Conservation (phyloP, 2,888 invertebrate species). For the Caenorhabditis plicata region DNA sequence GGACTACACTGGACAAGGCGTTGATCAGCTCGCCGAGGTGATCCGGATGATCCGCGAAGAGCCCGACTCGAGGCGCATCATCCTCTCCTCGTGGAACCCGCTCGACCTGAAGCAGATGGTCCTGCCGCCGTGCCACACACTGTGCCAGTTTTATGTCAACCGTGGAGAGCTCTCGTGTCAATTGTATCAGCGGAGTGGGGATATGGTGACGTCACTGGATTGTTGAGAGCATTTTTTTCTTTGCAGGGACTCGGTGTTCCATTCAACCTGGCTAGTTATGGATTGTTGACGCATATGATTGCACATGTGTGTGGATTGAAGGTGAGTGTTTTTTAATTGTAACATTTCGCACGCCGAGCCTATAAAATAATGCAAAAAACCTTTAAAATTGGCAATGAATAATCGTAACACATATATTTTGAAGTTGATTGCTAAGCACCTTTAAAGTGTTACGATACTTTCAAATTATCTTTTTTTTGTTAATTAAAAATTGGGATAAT, state of each 20-base stretch:
- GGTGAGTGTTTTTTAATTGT: slow-evolving; percentile 72
- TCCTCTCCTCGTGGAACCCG: slow-evolving; percentile 95
- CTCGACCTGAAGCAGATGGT: slow-evolving; percentile 79
- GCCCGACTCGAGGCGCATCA: slow-evolving; percentile 84
- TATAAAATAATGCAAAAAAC: too few species aligned
- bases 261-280: slow-evolving; percentile 95
- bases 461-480: too few species aligned
- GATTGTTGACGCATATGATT: slow-evolving; percentile 89
- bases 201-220: slow-evolving; percentile 75
- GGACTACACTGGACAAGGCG: slow-evolving; percentile 81
- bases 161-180: slow-evolving; percentile 82
- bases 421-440: too few species aligned
- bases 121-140: slow-evolving; percentile 91
- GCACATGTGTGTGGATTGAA: slow-evolving; percentile 89
- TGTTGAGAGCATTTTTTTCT: not conserved
- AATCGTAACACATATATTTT: too few species aligned
- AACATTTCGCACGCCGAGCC: too few species aligned
- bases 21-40: slow-evolving; percentile 81
- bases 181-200: slow-evolving; percentile 92
- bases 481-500: too few species aligned
- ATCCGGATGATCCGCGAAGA: slow-evolving; percentile 78
- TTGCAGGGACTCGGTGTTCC: slow-evolving; percentile 82
- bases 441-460: too few species aligned
- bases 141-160: slow-evolving; percentile 90
- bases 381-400: too few species aligned